A percentile compares a stretch with the other conserved stretches of the same genome.
Evolutionary conservation across 2,797 vertebrate species (phyloP).

Genomic region (Selene dorsalis): DNA sequence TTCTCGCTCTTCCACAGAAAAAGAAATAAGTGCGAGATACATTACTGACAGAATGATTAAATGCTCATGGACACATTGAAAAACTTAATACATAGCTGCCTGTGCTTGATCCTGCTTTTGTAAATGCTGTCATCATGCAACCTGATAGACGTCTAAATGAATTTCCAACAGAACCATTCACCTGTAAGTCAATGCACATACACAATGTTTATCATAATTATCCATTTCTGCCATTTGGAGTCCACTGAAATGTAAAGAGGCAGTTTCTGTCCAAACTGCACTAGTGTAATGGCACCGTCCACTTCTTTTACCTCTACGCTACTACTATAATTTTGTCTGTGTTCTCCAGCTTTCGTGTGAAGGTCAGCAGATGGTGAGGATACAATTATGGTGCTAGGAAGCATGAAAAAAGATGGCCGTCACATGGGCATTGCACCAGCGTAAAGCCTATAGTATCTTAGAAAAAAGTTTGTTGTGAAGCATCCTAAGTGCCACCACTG

Average conservation of each 20-base stretch:
- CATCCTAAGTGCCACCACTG: not conserved
- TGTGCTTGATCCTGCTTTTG: conserved; percentile 22
- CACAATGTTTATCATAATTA: conserved; percentile 10
- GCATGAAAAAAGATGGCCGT: conserved; percentile 19
- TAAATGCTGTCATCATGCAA: conserved; percentile 4
- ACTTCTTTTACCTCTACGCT: conserved; percentile 41
- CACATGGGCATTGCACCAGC: conserved; percentile 16
- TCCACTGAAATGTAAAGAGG: conserved; percentile 15
- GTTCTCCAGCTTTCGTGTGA: conserved; percentile 37
- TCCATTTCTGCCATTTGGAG: conserved; percentile 5
- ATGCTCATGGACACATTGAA: conserved; percentile 32
- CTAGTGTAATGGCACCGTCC: conserved; percentile 18
- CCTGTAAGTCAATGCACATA: not conserved
- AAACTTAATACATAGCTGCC: conserved; percentile 7
- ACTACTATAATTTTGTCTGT: conserved; percentile 32
- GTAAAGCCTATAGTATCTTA: conserved; percentile 23
- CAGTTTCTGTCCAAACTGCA: not conserved
- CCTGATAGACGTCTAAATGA: conserved; percentile 5
- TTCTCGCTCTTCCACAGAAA: conserved; percentile 23
- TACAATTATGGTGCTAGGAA: conserved; percentile 24
- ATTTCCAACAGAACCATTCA: not conserved
- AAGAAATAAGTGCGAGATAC: conserved; percentile 21
- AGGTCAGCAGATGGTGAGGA: conserved; percentile 64
- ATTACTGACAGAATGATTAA: conserved; percentile 43
- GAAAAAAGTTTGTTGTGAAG: not conserved